A percentile compares a stretch with the other conserved stretches of the same genome.
These are phyloP conservation scores for Leucophenga montana DNA, from an alignment of 2,888 invertebrate species.

Conservation along the genomic window DNA sequence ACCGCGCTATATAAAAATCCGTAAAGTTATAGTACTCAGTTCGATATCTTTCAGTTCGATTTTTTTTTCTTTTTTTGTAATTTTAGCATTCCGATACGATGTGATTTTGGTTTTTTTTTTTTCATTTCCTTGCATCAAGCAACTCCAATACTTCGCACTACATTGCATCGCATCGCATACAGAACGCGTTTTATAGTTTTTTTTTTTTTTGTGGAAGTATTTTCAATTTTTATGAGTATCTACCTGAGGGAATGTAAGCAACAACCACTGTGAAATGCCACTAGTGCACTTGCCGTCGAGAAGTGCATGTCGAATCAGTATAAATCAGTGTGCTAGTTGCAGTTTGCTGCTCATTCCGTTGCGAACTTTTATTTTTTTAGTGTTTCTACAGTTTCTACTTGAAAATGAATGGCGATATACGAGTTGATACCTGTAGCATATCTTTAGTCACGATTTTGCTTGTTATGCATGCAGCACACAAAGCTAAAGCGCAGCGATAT, in stretches of 20 bases:
- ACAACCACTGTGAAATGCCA: slow-evolving; percentile 31
- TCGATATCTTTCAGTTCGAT: neutral
- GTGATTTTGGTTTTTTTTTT: no score
- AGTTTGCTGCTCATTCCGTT: slow-evolving; percentile 27
- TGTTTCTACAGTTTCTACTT: no score
- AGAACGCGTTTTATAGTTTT: slow-evolving; percentile 28
- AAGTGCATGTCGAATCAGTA: slow-evolving; percentile 51
- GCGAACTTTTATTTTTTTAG: no score
- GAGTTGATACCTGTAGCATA: no score
- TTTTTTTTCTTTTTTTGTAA: slow-evolving; percentile 17
- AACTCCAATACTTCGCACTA: no score
- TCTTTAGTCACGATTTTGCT: no score
- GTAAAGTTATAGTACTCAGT: slow-evolving; percentile 12
- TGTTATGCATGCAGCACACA: no score
- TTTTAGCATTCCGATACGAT: slow-evolving; percentile 7
- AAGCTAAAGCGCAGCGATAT: no score
- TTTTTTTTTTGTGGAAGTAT: slow-evolving; percentile 1
- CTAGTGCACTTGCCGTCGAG: slow-evolving; percentile 35
- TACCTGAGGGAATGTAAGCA: slow-evolving; percentile 46
- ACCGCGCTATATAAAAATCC: slow-evolving; percentile 11
- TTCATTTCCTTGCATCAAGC: no score
- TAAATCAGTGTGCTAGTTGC: slow-evolving; percentile 55
- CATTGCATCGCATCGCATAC: neutral
- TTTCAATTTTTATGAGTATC: slow-evolving; percentile 57
- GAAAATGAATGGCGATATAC: no score